Percentiles rank a stretch among this genome's conserved stretches.
These are phyloP conservation scores for Mechanitis messenoides DNA, from an alignment of 2,888 invertebrate species.

Conservation along the genomic window DNA sequence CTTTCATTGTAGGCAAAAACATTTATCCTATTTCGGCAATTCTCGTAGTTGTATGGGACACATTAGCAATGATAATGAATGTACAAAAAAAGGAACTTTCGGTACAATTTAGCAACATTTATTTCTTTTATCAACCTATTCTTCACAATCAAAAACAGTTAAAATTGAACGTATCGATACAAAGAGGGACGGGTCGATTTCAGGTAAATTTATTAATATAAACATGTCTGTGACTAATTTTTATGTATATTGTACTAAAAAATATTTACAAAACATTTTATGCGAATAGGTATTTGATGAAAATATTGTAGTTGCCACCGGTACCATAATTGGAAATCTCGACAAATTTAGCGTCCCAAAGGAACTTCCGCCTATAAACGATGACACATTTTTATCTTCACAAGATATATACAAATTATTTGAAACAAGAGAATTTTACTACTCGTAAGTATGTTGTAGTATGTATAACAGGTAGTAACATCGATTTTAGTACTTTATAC, in stretches of 20 bases:
- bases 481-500: neutral
- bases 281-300: constrained; percentile 4
- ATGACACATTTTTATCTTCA: constrained; percentile 24
- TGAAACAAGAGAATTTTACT: constrained; percentile 38
- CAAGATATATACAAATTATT: constrained; percentile 44
- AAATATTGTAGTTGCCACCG: constrained; percentile 11
- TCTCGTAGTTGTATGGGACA: constrained; percentile 82
- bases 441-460: constrained; percentile 37
- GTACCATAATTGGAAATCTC: constrained; percentile 4
- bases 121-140: constrained; percentile 76
- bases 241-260: no score
- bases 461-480: neutral
- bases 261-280: neutral
- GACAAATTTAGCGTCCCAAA: neutral
- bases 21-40: constrained; percentile 87
- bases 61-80: constrained; percentile 76
- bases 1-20: constrained; percentile 68
- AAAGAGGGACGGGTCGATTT: constrained; percentile 77
- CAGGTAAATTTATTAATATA: constrained; percentile 51
- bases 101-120: constrained; percentile 81
- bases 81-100: constrained; percentile 79
- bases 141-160: constrained; percentile 66
- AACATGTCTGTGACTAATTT: no score
- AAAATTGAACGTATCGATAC: constrained; percentile 73
- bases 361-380: neutral